A percentile compares a stretch with the other conserved stretches of the same genome.
Conservation (phyloP, 2,113 vertebrate genomes). For the Irena cyanogastra region DNA sequence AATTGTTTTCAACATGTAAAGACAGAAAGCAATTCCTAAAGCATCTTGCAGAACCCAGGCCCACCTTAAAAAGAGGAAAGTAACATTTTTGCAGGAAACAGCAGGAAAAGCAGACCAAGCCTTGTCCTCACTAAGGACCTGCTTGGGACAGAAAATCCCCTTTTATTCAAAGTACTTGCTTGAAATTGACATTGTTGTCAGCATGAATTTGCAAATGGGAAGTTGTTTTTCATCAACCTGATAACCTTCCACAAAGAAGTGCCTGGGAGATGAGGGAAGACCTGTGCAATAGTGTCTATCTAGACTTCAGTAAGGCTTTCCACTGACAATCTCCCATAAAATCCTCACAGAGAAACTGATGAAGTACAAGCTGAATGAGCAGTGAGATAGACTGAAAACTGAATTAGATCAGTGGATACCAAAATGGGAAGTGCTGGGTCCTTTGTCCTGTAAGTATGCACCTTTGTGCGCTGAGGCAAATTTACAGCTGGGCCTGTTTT, state of each 20-base stretch:
- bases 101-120: not conserved
- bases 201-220: not conserved
- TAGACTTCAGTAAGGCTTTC: not conserved
- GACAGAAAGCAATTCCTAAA: conserved; percentile 92
- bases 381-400: not conserved
- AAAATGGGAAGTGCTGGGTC: not conserved
- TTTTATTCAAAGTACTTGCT: not conserved
- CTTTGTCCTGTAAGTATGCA: not conserved
- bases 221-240: not conserved
- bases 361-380: not conserved
- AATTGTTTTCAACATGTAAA: conserved; percentile 94
- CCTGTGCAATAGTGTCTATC: rapidly evolving
- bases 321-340: not conserved
- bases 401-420: not conserved
- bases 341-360: not conserved
- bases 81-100: not conserved
- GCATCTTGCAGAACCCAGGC: conserved; percentile 93
- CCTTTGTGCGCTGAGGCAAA: not conserved
- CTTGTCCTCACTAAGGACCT: not conserved
- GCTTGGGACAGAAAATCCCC: not conserved
- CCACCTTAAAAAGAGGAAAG: conserved; percentile 77
- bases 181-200: not conserved
- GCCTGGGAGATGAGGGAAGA: not conserved
- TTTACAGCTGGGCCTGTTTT: not conserved
- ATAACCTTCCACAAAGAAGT: not conserved